These are phyloP conservation scores for Bungarus multicinctus DNA, from an alignment of 2,113 vertebrate genomes.

Conservation along the genomic window DNA sequence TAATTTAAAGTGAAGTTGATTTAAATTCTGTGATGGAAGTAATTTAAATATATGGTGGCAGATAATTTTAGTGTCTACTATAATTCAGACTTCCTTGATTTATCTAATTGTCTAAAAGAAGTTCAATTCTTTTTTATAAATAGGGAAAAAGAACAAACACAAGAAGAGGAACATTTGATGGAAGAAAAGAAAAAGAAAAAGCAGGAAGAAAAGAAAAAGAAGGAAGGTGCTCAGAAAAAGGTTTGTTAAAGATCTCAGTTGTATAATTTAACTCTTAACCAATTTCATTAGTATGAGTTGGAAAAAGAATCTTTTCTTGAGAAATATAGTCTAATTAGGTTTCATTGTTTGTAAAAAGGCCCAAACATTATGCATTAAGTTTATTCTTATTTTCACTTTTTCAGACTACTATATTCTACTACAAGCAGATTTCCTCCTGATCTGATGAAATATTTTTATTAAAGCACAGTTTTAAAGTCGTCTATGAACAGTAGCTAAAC, in stretches of 20 bases:
- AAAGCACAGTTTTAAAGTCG: neutral
- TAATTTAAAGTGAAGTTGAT: constrained; percentile 1
- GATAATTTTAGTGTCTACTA: neutral
- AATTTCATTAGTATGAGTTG: neutral
- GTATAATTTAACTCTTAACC: accelerated
- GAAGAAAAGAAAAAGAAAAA: constrained; percentile 99
- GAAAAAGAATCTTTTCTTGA: neutral
- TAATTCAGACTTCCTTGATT: neutral
- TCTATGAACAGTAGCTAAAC: neutral
- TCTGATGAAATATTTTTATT: neutral
- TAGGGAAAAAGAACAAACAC: constrained; percentile 88
- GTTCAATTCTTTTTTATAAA: constrained; percentile 47
- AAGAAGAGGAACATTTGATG: constrained; percentile 98
- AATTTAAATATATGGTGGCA: neutral
- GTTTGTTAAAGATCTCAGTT: constrained; percentile 58
- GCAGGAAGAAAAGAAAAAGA: constrained; percentile 98
- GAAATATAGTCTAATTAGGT: neutral
- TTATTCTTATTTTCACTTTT: neutral
- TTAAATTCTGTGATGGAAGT: constrained; percentile 1
- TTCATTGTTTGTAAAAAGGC: neutral
- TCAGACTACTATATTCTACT: neutral
- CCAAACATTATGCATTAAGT: neutral
- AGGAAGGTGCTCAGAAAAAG: constrained; percentile 95
- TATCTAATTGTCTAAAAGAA: constrained; percentile 24
- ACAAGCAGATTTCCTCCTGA: neutral